Base-by-base conservation (phyloP, 1,140 invertebrate genomes). In the Brachionus calyciflorus region DNA sequence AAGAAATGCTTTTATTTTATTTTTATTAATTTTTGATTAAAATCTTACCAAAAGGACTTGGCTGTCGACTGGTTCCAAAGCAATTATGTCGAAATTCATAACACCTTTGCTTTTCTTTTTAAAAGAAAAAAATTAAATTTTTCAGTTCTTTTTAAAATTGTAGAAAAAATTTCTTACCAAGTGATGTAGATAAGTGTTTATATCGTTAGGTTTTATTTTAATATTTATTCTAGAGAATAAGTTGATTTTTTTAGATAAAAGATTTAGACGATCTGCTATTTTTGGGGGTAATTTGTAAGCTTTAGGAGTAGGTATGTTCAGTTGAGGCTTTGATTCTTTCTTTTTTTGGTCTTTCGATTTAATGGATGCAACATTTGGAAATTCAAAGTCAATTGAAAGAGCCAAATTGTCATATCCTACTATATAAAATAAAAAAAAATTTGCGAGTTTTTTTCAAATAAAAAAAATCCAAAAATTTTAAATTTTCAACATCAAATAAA, bases 101-200 rank as follows among this genome's bases (percentile, higher is more conserved):
- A 73, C 69, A 19, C 19, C 69, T 53, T 73, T 73, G 46, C 48
- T 53, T 73, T 73, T 73, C 69, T 70, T 70, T 28, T 33, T 7
- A 33, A 2, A 26, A 63, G 19, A 24, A 65, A 65, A 65, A n/a
- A 26, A 33, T 19, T 51, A 21, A 28, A 17, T 14, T 12, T 44
- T n/a, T 0, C 14, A 30, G n/a, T n/a, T n/a, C n/a, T n/a, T 69
- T 69, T 17, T 28, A 70, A 0, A 70, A 19, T 17, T 63, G 4
- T 37, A 24, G 4, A 44, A 30, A 2, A 14, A n/a, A 26, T 41
- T 21, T 26, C 14, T 73, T 73, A 73, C 69, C 46, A 73, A 55
- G 51, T 73, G 69, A 55, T 73, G 69, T 17, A 73, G 46, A 51
- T 53, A 55, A 37, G 44, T 30, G 37, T 40, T 73, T 33, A 73